A percentile compares a stretch with the other conserved stretches of the same genome.
Conservation (phyloP, 2,113 vertebrate genomes). For the Desmodus rotundus region DNA sequence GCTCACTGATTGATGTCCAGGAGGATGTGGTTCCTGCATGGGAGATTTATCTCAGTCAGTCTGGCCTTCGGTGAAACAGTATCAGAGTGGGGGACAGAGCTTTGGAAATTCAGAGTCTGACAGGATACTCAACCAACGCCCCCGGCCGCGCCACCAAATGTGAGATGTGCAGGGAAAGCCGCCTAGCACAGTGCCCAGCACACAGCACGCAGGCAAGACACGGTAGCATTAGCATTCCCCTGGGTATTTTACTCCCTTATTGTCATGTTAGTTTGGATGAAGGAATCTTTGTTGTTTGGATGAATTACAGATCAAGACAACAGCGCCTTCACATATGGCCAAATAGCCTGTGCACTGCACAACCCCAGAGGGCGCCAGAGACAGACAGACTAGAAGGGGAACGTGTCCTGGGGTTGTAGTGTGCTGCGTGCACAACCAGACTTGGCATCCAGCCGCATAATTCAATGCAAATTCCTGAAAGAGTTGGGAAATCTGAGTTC, state of each 20-base stretch:
- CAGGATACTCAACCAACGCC: not conserved
- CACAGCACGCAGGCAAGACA: not conserved
- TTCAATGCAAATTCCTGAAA: not conserved
- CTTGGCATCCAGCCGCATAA: not conserved
- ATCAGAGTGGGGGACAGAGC: not conserved
- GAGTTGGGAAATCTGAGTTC: not conserved
- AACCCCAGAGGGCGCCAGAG: not conserved
- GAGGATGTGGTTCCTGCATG: not conserved
- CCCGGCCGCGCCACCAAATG: not conserved
- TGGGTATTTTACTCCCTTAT: not conserved
- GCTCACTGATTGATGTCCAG: not conserved
- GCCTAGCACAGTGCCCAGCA: not conserved
- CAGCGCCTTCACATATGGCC: not conserved
- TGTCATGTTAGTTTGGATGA: not conserved
- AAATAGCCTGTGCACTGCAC: not conserved
- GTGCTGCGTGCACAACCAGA: not conserved
- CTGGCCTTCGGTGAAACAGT: not conserved
- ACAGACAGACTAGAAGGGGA: rapidly evolving
- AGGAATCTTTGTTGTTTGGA: not conserved
- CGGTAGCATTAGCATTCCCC: rapidly evolving
- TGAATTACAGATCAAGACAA: not conserved
- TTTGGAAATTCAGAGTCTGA: not conserved
- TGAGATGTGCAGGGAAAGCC: not conserved
- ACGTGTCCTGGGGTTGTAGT: not conserved
- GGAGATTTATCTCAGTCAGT: not conserved